Percentiles rank a stretch among this genome's conserved stretches.
These are phyloP conservation scores for Phylloscopus trochiloides DNA, from an alignment of 2,113 vertebrate genomes.

Conservation along the genomic window DNA sequence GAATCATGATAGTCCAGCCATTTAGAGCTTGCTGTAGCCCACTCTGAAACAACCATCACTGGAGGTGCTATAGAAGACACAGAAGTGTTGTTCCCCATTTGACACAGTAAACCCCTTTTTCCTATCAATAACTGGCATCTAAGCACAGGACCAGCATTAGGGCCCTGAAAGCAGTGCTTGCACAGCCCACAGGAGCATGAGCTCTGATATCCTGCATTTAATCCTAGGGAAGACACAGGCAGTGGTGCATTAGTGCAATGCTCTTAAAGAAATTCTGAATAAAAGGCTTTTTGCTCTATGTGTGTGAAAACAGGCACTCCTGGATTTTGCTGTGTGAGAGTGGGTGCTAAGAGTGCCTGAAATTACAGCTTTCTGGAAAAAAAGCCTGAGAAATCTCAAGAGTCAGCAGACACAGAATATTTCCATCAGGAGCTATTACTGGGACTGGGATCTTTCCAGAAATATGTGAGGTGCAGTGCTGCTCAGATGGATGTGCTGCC, in stretches of 20 bases:
- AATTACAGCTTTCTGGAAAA: neutral
- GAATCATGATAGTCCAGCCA: neutral
- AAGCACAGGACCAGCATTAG: neutral
- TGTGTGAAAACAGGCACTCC: neutral
- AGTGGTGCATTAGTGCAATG: accelerated
- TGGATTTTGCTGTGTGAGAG: neutral
- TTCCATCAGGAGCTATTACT: neutral
- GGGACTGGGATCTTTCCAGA: neutral
- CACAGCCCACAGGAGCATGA: neutral
- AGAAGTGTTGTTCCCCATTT: neutral
- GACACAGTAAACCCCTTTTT: neutral
- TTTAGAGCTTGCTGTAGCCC: neutral
- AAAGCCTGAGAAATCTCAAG: neutral
- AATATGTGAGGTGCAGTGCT: neutral
- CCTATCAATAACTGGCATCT: neutral
- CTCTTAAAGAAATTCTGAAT: neutral
- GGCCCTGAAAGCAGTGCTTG: neutral
- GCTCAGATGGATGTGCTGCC: neutral
- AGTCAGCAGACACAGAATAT: neutral
- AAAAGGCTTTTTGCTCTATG: neutral
- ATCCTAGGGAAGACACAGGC: neutral
- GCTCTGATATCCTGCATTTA: neutral
- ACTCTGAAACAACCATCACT: neutral
- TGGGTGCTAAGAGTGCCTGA: neutral
- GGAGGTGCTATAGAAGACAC: neutral